A percentile compares a stretch with the other conserved stretches of the same genome.
These are phyloP conservation scores for Octopus sinensis DNA, from an alignment of 1,140 invertebrate genomes.

Conservation along the genomic window DNA sequence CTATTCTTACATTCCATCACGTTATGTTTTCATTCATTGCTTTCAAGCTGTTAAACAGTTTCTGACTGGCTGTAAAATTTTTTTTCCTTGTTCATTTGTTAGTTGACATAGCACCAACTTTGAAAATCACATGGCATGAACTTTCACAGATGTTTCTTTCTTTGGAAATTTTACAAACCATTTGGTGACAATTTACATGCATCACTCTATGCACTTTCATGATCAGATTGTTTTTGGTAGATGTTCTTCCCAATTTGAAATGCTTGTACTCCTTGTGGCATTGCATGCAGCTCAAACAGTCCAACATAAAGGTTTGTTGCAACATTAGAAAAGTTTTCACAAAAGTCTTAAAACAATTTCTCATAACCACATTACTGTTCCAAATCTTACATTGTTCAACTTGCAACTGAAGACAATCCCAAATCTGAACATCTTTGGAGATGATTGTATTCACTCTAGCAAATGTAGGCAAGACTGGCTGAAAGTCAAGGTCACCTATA, in stretches of 20 bases:
- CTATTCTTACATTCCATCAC: background rate
- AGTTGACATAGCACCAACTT: background rate
- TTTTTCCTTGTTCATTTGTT: background rate
- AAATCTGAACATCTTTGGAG: too few species aligned
- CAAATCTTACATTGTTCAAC: conserved; percentile 2
- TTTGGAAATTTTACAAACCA: too few species aligned
- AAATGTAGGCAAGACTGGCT: background rate
- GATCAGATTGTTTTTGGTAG: too few species aligned
- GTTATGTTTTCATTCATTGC: background rate
- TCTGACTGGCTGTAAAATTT: background rate
- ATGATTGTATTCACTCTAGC: too few species aligned
- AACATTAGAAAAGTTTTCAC: conserved; percentile 1
- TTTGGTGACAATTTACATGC: too few species aligned
- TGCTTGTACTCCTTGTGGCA: too few species aligned
- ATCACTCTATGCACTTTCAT: too few species aligned
- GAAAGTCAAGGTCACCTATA: conserved; percentile 1
- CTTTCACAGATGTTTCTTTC: background rate
- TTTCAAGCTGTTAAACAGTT: background rate
- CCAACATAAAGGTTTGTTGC: background rate
- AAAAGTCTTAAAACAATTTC: background rate
- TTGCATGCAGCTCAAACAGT: too few species aligned
- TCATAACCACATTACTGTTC: background rate
- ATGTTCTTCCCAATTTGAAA: too few species aligned
- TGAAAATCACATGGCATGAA: conserved; percentile 8
- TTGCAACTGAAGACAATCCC: background rate